phyloP scores from a whole-genome alignment of 2,113 vertebrate species.

The Anolis carolinensis region DNA sequence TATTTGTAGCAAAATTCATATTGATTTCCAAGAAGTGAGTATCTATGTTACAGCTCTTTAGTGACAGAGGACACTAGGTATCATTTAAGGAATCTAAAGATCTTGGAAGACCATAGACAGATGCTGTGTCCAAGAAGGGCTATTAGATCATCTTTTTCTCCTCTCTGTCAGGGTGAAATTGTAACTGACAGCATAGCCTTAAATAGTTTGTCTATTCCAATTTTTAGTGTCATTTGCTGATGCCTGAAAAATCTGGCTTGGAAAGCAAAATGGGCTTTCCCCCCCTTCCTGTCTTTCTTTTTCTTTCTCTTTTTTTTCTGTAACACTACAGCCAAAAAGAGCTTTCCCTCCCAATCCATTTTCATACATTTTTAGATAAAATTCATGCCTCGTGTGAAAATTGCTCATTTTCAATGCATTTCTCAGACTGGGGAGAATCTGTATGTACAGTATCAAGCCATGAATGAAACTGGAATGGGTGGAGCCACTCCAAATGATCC shows the following conservation, averaged over 20 bases:
- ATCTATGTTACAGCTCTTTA: background rate
- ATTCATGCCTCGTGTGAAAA: slow-evolving; percentile 8
- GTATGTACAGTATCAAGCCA: slow-evolving; percentile 24
- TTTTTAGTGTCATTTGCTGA: slow-evolving; percentile 15
- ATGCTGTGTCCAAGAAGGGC: slow-evolving; percentile 5
- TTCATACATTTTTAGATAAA: slow-evolving; percentile 36
- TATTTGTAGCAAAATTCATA: background rate
- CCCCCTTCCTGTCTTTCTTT: background rate
- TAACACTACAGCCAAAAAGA: slow-evolving; percentile 38
- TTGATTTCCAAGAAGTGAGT: background rate
- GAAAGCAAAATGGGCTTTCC: slow-evolving; percentile 6
- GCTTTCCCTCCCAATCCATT: background rate
- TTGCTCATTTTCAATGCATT: slow-evolving; percentile 39
- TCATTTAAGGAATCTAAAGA: slow-evolving; percentile 15
- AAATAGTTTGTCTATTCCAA: slow-evolving; percentile 11
- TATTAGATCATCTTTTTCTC: slow-evolving; percentile 1
- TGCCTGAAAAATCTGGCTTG: slow-evolving; percentile 15
- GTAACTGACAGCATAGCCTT: slow-evolving; percentile 22
- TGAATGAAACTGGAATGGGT: slow-evolving; percentile 45
- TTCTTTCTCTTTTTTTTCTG: background rate
- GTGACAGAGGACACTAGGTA: background rate
- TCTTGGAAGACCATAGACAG: background rate
- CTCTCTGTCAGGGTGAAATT: slow-evolving; percentile 1
- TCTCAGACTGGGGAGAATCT: slow-evolving; percentile 32
- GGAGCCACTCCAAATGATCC: slow-evolving; percentile 46